Evolutionary conservation across 2,113 vertebrate genomes (phyloP).

Genomic region (Seriola aureovittata): DNA sequence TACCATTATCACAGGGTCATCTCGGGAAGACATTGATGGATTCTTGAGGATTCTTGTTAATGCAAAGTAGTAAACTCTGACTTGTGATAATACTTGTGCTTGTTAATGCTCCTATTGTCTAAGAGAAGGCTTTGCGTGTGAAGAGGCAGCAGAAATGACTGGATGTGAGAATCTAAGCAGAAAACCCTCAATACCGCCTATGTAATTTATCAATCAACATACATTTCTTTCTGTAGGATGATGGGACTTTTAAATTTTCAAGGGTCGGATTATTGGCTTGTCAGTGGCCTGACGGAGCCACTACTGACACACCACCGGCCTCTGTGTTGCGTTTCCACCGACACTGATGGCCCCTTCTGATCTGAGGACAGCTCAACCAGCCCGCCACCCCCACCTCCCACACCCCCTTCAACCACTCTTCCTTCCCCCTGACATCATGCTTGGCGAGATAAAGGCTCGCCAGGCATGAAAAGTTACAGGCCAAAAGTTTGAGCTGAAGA

Average conservation of each 20-base stretch:
- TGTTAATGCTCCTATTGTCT: conserved; percentile 39
- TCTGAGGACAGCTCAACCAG: conserved; percentile 64
- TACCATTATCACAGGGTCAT: conserved; percentile 75
- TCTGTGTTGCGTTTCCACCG: conserved; percentile 65
- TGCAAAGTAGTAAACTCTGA: conserved; percentile 54
- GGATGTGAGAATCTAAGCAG: conserved; percentile 7
- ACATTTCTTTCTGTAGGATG: background rate
- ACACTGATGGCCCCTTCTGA: conserved; percentile 80
- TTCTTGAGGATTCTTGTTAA: conserved; percentile 59
- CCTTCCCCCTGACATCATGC: conserved; percentile 76
- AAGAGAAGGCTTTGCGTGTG: conserved; percentile 15
- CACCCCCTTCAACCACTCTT: conserved; percentile 56
- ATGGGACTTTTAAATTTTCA: conserved; percentile 46
- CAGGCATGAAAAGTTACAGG: conserved; percentile 83
- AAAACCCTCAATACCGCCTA: background rate
- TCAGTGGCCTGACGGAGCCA: conserved; percentile 32
- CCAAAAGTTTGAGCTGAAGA: conserved; percentile 85
- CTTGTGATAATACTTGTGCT: conserved; percentile 38
- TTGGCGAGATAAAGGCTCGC: conserved; percentile 81
- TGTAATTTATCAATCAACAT: conserved; percentile 28
- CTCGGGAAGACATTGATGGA: conserved; percentile 63
- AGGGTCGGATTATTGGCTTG: conserved; percentile 55
- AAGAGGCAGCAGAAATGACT: conserved; percentile 5
- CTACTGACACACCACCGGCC: conserved; percentile 36
- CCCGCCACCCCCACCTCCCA: background rate